These are phyloP conservation scores for Trachemys scripta DNA, from an alignment of 2,113 vertebrate genomes.

Conservation along the genomic window DNA sequence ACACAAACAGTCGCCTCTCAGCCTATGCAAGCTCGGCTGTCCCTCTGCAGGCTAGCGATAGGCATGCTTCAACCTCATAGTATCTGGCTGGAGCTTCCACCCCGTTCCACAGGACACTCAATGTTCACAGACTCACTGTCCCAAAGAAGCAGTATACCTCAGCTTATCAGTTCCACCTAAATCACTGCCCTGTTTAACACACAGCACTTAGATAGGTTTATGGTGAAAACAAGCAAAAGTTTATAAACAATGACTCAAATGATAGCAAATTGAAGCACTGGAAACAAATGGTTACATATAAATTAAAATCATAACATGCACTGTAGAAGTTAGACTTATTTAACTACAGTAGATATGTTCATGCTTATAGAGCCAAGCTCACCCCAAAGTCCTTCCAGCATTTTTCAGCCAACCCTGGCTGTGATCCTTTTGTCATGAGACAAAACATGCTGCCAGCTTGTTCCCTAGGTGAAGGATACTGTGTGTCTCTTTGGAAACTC, in stretches of 20 bases:
- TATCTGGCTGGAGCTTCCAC: background rate
- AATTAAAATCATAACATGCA: too few species aligned
- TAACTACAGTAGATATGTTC: too few species aligned
- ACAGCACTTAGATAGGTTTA: background rate
- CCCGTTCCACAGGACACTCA: background rate
- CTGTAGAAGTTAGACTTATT: too few species aligned
- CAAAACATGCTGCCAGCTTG: background rate
- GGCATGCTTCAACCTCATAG: background rate
- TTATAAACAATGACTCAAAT: too few species aligned
- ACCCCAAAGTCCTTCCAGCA: too few species aligned
- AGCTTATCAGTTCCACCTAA: background rate
- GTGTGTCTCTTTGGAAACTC: background rate
- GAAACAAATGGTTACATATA: too few species aligned
- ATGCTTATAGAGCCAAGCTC: too few species aligned
- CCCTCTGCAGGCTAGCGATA: background rate
- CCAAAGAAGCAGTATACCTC: background rate
- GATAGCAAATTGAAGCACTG: too few species aligned
- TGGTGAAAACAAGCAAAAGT: too few species aligned
- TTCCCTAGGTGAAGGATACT: background rate
- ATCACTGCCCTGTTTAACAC: background rate
- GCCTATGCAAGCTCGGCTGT: background rate
- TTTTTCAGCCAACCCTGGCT: too few species aligned
- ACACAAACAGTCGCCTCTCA: background rate
- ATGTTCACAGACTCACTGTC: background rate
- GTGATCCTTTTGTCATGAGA: background rate